Evolutionary conservation across 2,797 vertebrate genomes (phyloP), one percentile per base, ranked within the genome.

Genomic region (Acanthopagrus latus): DNA sequence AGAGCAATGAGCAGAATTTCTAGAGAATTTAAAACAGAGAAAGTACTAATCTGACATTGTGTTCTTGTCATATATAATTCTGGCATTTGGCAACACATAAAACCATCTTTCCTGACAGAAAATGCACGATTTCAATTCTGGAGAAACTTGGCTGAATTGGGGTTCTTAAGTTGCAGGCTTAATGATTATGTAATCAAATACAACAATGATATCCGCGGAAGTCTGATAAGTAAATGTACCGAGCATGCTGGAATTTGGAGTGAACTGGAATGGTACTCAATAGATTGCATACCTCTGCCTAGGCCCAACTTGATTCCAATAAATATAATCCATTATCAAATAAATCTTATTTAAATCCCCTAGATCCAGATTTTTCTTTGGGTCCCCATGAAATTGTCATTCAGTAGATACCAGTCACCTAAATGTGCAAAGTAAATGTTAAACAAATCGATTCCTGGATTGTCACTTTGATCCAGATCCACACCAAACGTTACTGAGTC

Each of bases 241-340:
- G 52, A 85, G 67, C 73, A 59, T 64, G 76, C 56, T 58, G 90
- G 89, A 90, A 91, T 91, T 84, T 71, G 41, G 73, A 71, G 9
- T 38, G 38, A 38, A 38, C 38, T 38, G 38, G 1, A 38, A 38
- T 10, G 38, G 38, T 38, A 38, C 2, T 38, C 9, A 38, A 7
- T 38, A 38, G 38, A 38, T 3, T 38, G 38, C 38, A 38, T 38
- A 38, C 38, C 38, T 38, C 38, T 7, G 2, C 38, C 2, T 38
- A 9, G 1, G 38, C 38, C 38, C 8, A 38, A 38, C 38, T 38
- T 38, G 9, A 10, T 38, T 38, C 9, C 10, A 38, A 38, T 7
- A 9, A 38, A 10, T 38, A 1, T 38, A 38, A 10, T 38, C 9
- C 2, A 38, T 38, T 38, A 38, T 38, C 38, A 9, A 38, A 38